These are phyloP conservation scores for Ochotona princeps DNA, from an alignment of 2,113 vertebrate genomes.

Conservation along the genomic window DNA sequence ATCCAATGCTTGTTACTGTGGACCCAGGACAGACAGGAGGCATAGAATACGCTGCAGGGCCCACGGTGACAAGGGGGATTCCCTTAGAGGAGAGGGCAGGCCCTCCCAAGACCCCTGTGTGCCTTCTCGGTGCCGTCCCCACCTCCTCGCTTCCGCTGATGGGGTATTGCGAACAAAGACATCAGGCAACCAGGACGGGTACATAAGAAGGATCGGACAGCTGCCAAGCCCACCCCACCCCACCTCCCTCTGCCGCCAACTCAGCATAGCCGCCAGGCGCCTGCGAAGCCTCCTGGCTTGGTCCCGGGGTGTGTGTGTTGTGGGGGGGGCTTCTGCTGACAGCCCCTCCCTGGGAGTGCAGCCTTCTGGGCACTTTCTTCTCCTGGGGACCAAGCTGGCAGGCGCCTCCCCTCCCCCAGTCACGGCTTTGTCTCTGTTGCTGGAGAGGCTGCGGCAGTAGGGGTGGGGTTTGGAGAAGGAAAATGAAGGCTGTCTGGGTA, in stretches of 20 bases:
- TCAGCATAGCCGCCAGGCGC: not conserved
- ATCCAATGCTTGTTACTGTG: not conserved
- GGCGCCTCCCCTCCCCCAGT: conserved; percentile 61
- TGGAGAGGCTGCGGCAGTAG: not conserved
- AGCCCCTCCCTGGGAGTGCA: conserved; percentile 37
- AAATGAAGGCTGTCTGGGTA: not conserved
- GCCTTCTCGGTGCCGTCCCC: not conserved
- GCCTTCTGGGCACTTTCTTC: conserved; percentile 76
- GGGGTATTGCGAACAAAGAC: conserved; percentile 71
- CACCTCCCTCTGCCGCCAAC: conserved; percentile 26
- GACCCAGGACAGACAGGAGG: not conserved
- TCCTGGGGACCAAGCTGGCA: conserved; percentile 14
- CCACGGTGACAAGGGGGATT: not conserved
- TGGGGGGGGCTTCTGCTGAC: conserved; percentile 71
- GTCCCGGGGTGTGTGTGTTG: not conserved
- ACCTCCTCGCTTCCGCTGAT: not conserved
- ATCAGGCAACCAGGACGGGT: conserved; percentile 26
- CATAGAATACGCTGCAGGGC: not conserved
- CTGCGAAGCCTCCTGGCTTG: conserved; percentile 23
- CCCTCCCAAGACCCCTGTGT: not conserved
- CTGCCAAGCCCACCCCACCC: conserved; percentile 60
- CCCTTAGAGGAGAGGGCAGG: not conserved
- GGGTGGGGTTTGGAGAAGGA: not conserved
- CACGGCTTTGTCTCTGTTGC: conserved; percentile 63
- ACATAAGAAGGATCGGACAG: not conserved